phyloP scores from a whole-genome alignment of 2,113 vertebrate genomes.

The Heterotis niloticus region DNA sequence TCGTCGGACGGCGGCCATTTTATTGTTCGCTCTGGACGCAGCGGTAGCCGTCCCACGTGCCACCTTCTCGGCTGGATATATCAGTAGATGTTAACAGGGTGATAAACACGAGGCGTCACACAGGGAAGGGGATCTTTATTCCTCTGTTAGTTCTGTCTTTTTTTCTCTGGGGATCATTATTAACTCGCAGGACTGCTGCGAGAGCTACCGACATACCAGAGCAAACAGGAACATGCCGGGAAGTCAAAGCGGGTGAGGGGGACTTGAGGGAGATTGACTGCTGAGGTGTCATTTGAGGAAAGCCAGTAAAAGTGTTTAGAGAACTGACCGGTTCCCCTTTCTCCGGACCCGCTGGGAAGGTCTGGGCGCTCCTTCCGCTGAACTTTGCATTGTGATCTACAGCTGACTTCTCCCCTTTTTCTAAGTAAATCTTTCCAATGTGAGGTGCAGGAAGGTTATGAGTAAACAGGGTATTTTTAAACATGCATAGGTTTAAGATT shows the following conservation, averaged over 20 bases:
- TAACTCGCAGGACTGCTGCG: slow-evolving; percentile 38
- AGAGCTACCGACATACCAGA: neutral
- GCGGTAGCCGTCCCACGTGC: slow-evolving; percentile 26
- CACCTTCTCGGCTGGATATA: slow-evolving; percentile 49
- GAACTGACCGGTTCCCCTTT: neutral
- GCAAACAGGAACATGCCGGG: neutral
- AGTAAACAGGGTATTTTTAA: no score
- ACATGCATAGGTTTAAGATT: neutral
- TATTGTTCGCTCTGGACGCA: slow-evolving; percentile 50
- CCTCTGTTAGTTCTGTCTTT: neutral
- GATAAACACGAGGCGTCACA: slow-evolving; percentile 52
- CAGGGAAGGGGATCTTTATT: slow-evolving; percentile 49
- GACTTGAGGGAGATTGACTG: neutral
- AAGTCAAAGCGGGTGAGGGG: neutral
- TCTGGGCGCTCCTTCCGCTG: neutral
- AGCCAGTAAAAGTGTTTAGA: no score
- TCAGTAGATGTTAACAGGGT: slow-evolving; percentile 50
- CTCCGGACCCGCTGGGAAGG: neutral
- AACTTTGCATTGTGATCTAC: no score
- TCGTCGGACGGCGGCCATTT: slow-evolving; percentile 21
- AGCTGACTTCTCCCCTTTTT: no score
- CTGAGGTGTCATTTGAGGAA: neutral
- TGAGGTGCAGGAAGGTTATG: no score
- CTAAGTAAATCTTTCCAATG: no score
- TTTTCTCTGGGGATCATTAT: slow-evolving; percentile 63